Conservation (phyloP, 1,140 invertebrate species). For the Cheumatopsyche charites region DNA sequence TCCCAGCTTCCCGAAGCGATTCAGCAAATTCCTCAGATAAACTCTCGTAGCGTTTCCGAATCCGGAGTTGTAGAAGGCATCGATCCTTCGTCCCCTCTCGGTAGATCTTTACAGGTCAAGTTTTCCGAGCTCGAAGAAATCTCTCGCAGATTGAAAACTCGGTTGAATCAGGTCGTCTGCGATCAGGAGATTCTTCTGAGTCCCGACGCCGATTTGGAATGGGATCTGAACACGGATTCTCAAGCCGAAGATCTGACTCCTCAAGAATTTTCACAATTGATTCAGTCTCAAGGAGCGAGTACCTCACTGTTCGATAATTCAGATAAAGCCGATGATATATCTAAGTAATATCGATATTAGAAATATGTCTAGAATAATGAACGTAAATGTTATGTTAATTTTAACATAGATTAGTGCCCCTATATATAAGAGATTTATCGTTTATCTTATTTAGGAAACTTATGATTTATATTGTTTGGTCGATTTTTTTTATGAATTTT, state of each 20-base stretch:
- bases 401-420: conserved; percentile 2
- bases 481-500: conserved; percentile 14
- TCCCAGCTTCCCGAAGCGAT: conserved; percentile 55
- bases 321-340: conserved; percentile 42
- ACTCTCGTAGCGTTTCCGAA: conserved; percentile 51
- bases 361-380: not conserved
- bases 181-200: conserved; percentile 60
- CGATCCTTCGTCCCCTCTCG: conserved; percentile 58
- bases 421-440: conserved; percentile 7
- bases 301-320: conserved; percentile 36
- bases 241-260: conserved; percentile 46
- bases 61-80: conserved; percentile 57
- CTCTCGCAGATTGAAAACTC: conserved; percentile 59
- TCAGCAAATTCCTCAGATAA: conserved; percentile 56
- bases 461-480: conserved; percentile 6
- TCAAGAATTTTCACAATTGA: conserved; percentile 44
- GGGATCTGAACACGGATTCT: conserved; percentile 47
- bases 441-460: not conserved
- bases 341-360: conserved; percentile 39
- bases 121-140: conserved; percentile 61
- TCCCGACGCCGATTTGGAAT: conserved; percentile 52
- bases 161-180: conserved; percentile 59
- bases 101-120: conserved; percentile 59
- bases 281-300: conserved; percentile 41
- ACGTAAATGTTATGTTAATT: conserved; percentile 15